Percentiles rank a stretch among this genome's conserved stretches.
Conservation (phyloP, 2,797 vertebrate species). For the Aeoliscus strigatus region DNA sequence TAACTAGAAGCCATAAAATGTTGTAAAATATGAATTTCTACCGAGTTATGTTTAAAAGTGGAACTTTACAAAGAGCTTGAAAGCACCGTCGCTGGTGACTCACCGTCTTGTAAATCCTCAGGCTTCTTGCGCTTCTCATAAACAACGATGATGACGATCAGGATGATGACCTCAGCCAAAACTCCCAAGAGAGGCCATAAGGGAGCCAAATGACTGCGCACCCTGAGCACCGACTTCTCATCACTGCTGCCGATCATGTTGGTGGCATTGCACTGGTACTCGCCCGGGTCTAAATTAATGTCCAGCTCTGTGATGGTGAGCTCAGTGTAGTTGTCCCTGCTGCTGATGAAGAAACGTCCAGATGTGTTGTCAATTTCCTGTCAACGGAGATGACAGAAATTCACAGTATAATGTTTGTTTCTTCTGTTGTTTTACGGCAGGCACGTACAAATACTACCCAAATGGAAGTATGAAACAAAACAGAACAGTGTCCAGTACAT, state of each 20-base stretch:
- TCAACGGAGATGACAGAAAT: background rate
- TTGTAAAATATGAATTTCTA: background rate
- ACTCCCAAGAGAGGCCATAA: constrained; percentile 97
- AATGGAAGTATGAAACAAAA: too few relatives aligned
- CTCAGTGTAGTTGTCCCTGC: constrained; percentile 92
- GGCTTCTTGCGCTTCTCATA: constrained; percentile 99
- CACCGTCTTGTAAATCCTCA: constrained; percentile 95
- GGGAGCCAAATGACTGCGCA: constrained; percentile 92
- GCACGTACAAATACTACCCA: too few relatives aligned
- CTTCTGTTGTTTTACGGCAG: too few relatives aligned
- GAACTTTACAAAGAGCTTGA: background rate
- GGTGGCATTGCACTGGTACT: constrained; percentile 92
- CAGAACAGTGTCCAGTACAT: background rate
- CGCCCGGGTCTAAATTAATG: constrained; percentile 85
- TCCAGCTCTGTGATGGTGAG: constrained; percentile 86
- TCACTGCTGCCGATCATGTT: constrained; percentile 77
- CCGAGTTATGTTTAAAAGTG: constrained; percentile 1
- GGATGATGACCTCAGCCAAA: constrained; percentile 91
- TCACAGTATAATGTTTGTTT: background rate
- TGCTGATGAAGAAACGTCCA: constrained; percentile 84
- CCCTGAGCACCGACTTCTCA: constrained; percentile 83
- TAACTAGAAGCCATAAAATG: background rate
- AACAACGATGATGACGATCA: constrained; percentile 93
- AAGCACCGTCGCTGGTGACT: constrained; percentile 47
- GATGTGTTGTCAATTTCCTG: constrained; percentile 88